phyloP scores from a whole-genome alignment of 1,140 invertebrate species.

The Formica selysi region DNA sequence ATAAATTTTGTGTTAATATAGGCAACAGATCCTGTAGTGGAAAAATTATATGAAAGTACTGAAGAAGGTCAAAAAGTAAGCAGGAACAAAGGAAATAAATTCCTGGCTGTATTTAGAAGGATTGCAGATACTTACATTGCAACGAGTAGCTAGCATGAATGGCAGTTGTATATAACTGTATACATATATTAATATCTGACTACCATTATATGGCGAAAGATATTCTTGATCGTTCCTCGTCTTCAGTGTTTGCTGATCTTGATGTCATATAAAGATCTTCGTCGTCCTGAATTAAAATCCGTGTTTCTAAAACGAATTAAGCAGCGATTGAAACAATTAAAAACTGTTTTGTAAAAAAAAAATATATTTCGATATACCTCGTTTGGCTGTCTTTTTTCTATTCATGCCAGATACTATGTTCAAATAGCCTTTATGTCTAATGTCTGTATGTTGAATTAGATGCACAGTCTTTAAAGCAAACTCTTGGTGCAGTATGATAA shows the following conservation, averaged over 20 bases:
- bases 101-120: conserved; percentile 95
- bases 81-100: conserved; percentile 97
- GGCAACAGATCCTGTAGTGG: conserved; percentile 94
- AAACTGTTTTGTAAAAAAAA: conserved; percentile 13
- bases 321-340: not conserved
- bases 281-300: not conserved
- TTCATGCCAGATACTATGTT: conserved; percentile 56
- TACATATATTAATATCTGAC: conserved; percentile 40
- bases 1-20: conserved; percentile 81
- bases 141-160: conserved; percentile 39
- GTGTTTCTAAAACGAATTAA: not conserved
- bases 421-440: conserved; percentile 69
- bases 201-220: conserved; percentile 47
- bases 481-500: conserved; percentile 77
- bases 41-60: conserved; percentile 96
- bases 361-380: conserved; percentile 43
- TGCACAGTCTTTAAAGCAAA: conserved; percentile 74
- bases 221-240: conserved; percentile 4
- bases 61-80: conserved; percentile 99
- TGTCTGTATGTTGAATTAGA: conserved; percentile 68
- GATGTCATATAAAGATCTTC: no score
- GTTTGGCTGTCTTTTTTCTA: not conserved
- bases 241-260: not conserved
- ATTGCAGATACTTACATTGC: conserved; percentile 87
- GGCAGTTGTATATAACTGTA: not conserved